Conservation (phyloP, 2,888 invertebrate genomes). For the Capitulum mitella region DNA sequence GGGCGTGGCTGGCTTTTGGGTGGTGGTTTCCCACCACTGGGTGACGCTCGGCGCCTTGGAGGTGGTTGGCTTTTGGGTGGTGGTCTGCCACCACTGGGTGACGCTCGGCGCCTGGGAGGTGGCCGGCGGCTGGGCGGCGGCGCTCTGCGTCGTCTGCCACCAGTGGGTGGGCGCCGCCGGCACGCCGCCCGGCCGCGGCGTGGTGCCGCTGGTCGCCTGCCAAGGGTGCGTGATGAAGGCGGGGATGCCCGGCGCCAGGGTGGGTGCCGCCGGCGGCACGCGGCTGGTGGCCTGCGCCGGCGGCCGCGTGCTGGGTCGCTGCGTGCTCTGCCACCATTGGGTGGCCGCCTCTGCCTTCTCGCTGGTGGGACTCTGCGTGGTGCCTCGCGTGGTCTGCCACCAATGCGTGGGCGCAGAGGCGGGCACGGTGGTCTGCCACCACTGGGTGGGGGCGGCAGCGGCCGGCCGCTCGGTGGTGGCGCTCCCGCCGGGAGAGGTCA, state of each 20-base stretch:
- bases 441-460: background rate
- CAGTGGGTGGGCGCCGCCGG: background rate
- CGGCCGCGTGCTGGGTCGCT: too few relatives aligned
- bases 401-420: background rate
- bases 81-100: background rate
- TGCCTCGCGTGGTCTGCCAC: slow-evolving; percentile 14
- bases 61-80: background rate
- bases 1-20: too few relatives aligned
- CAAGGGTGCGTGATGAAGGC: slow-evolving; percentile 1
- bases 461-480: background rate
- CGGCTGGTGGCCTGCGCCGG: too few relatives aligned
- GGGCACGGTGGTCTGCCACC: background rate
- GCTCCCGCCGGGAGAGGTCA: background rate
- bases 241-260: background rate
- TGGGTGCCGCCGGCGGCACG: too few relatives aligned
- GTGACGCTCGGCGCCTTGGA: background rate
- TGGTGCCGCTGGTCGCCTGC: background rate
- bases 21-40: background rate
- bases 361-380: background rate
- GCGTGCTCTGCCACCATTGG: too few relatives aligned
- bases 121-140: background rate
- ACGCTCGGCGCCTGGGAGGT: background rate
- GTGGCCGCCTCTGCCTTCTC: background rate
- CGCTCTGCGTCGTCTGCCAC: background rate
- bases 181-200: background rate